phyloP scores from a whole-genome alignment of 2,113 vertebrate species.

The Carassius auratus region DNA sequence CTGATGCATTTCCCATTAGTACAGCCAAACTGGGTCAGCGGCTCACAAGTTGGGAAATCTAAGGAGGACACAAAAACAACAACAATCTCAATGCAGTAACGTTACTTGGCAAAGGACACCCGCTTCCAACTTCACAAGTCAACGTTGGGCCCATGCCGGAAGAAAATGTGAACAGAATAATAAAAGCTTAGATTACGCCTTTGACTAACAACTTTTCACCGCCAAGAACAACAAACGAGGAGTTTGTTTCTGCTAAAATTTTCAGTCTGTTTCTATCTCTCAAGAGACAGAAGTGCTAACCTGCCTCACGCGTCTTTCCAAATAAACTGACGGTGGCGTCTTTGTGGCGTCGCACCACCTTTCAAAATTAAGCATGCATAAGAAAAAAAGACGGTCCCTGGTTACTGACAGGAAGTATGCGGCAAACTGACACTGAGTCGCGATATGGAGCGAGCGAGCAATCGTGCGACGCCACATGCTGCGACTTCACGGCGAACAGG shows the following conservation, averaged over 20 bases:
- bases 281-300: constrained; percentile 5
- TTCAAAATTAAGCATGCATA: constrained; percentile 1
- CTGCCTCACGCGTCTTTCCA: not conserved
- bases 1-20: constrained; percentile 85
- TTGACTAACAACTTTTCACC: not conserved
- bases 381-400: not conserved
- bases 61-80: constrained; percentile 33
- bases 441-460: not conserved
- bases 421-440: not conserved
- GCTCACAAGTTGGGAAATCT: constrained; percentile 87
- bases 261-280: not conserved
- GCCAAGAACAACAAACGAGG: not conserved
- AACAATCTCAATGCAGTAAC: not conserved
- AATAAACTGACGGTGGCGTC: not conserved
- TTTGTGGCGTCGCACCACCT: not conserved
- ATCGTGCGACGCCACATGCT: not conserved
- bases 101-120: not conserved
- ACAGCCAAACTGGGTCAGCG: constrained; percentile 83
- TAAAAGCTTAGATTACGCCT: constrained; percentile 28
- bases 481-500: not conserved
- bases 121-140: not conserved
- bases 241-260: constrained; percentile 10
- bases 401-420: not conserved
- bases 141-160: not conserved
- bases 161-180: not conserved